A percentile compares a stretch with the other conserved stretches of the same genome.
Evolutionary conservation across 2,888 invertebrate genomes (phyloP).

Genomic region (Hypolimnas misippus): DNA sequence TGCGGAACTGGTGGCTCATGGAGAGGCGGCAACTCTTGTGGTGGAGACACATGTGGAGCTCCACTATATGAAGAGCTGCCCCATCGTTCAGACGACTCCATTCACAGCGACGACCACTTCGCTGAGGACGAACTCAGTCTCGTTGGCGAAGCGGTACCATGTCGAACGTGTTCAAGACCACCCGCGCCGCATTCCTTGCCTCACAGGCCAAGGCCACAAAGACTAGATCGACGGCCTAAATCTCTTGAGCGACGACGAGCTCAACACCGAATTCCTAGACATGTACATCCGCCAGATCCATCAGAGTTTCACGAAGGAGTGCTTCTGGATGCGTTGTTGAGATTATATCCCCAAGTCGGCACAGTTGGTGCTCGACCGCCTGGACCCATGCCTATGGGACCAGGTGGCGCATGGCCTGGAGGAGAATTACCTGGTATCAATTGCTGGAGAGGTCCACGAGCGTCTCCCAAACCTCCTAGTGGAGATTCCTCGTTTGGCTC

Average conservation of each 20-base stretch:
- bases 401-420: conserved; percentile 89
- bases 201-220: conserved; percentile 85
- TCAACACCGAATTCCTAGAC: conserved; percentile 76
- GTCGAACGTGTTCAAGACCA: conserved; percentile 79
- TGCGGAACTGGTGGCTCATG: conserved; percentile 83
- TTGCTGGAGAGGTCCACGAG: conserved; percentile 82
- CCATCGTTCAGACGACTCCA: conserved; percentile 83
- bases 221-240: conserved; percentile 83
- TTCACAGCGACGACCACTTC: conserved; percentile 92
- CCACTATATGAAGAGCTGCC: conserved; percentile 93
- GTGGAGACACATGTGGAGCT: conserved; percentile 82
- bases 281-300: conserved; percentile 88
- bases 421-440: conserved; percentile 85
- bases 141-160: conserved; percentile 77
- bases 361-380: conserved; percentile 84
- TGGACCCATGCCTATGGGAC: conserved; percentile 74
- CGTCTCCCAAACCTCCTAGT: conserved; percentile 85
- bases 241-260: conserved; percentile 78
- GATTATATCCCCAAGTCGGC: conserved; percentile 89
- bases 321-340: conserved; percentile 88
- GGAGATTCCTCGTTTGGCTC: conserved; percentile 92
- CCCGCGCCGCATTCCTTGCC: conserved; percentile 78
- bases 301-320: conserved; percentile 93
- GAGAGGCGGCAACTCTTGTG: conserved; percentile 82
- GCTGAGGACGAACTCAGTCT: conserved; percentile 91